Evolutionary conservation across 2,888 invertebrate genomes (phyloP), one percentile per base, ranked within the genome.

Genomic region (Lordiphosa fenestrarum): DNA sequence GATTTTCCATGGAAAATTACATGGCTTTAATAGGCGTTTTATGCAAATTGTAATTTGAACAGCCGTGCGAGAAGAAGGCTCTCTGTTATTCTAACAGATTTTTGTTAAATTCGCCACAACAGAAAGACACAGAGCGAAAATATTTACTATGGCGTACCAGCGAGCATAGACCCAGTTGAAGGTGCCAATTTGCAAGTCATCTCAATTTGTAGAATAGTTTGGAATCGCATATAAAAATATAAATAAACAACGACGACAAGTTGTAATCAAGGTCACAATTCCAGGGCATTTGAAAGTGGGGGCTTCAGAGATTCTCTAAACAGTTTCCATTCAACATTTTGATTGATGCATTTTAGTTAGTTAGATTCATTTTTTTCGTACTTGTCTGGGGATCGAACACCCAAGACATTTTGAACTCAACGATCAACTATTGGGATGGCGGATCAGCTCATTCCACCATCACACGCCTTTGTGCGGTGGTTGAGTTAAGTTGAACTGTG

Each of bases 1-100:
- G 30, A 66, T 70, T 84, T 78, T 84, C 72, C 80, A 77, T 84
- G 84, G 83, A 80, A 80, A 80, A 75, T 78, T 82, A 70, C 78
- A 74, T 78, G 44, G 53, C 46, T 36, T 63, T 59, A 47, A 50
- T 57, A 30, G 53, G 51, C 39, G 39, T 44, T 68, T 71, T 80
- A 80, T 80, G 78, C 68, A 66, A 80, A 80, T 80, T 84, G 84
- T 63, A 80, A 80, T 80, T 80, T 78, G 83, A 72, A 47, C 59
- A 41, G 59, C 60, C 63, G 64, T 80, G 76, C 47, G 84, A 80
- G 70, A 80, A 75, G 66, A 76, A 70, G 76, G 54, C 71, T 73
- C 64, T 71, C 64, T 71, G 81, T 74, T 73, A 42, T 50, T 56
- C 76, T 41, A 42, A 57, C 62, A 25, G 39, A 40, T 53, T 39